Evolutionary conservation across 2,888 invertebrate genomes (phyloP).

Genomic region (Drosophila pseudotakahashii): DNA sequence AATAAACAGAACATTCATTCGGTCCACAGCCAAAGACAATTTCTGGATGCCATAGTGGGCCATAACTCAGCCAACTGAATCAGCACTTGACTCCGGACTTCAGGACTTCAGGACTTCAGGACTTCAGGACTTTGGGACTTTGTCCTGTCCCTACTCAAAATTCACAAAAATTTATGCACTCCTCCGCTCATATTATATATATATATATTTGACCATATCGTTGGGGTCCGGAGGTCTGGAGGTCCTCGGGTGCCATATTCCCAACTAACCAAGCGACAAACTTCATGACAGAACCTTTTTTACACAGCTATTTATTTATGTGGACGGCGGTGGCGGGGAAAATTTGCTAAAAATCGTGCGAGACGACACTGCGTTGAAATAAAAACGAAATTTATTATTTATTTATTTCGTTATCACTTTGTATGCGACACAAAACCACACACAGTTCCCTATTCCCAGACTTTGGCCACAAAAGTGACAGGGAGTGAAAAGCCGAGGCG

Average conservation of each 20-base stretch:
- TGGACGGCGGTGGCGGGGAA: constrained; percentile 31
- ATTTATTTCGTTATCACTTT: constrained; percentile 79
- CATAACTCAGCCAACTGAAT: constrained; percentile 43
- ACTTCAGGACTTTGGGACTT: constrained; percentile 6
- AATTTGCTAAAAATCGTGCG: constrained; percentile 67
- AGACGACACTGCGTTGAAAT: constrained; percentile 62
- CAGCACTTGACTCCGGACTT: constrained; percentile 36
- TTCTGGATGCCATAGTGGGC: constrained; percentile 31
- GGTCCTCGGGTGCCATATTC: constrained; percentile 9
- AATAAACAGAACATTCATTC: constrained; percentile 37
- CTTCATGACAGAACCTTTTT: constrained; percentile 58
- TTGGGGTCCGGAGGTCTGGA: not conserved
- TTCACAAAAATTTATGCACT: constrained; percentile 66
- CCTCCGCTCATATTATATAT: constrained; percentile 26
- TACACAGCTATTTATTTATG: constrained; percentile 48
- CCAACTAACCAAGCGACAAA: constrained; percentile 64
- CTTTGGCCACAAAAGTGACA: constrained; percentile 66
- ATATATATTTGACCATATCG: constrained; percentile 34
- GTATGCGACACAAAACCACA: constrained; percentile 67
- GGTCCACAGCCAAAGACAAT: constrained; percentile 20
- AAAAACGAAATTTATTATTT: constrained; percentile 77
- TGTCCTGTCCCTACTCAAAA: constrained; percentile 52
- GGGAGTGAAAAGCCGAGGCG: constrained; percentile 9
- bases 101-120: not conserved
- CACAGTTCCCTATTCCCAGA: constrained; percentile 51